phyloP scores from a whole-genome alignment of 2,888 invertebrate genomes.

The Erebia epiphron region DNA sequence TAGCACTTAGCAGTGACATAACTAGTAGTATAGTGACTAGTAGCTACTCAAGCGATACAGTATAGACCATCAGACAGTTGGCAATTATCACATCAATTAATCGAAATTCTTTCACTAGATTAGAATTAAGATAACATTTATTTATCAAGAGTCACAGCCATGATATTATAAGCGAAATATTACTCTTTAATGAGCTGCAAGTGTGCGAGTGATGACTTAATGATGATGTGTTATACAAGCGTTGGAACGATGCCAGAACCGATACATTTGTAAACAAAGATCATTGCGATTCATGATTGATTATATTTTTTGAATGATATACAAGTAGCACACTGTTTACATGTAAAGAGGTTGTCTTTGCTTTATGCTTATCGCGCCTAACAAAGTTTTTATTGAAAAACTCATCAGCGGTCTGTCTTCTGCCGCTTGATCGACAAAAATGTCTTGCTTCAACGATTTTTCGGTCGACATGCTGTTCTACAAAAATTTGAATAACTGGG shows the following conservation, averaged over 20 bases:
- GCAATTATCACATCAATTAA: not conserved
- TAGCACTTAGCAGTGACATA: too few species aligned
- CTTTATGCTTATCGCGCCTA: not conserved
- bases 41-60: too few species aligned
- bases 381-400: not conserved
- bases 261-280: conserved; percentile 10
- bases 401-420: not conserved
- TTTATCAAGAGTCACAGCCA: not conserved
- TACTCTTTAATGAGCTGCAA: not conserved
- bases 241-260: not conserved
- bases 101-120: not conserved
- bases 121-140: not conserved
- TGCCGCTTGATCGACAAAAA: too few species aligned
- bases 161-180: not conserved
- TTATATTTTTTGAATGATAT: not conserved
- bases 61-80: too few species aligned
- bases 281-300: not conserved
- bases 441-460: too few species aligned
- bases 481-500: too few species aligned
- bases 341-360: not conserved
- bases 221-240: not conserved
- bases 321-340: not conserved
- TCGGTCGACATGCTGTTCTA: too few species aligned
- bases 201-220: not conserved
- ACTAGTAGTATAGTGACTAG: too few species aligned